Evolutionary conservation across 2,113 vertebrate genomes (phyloP), one percentile per base, ranked within the genome.

Genomic region (Leiothrix lutea): DNA sequence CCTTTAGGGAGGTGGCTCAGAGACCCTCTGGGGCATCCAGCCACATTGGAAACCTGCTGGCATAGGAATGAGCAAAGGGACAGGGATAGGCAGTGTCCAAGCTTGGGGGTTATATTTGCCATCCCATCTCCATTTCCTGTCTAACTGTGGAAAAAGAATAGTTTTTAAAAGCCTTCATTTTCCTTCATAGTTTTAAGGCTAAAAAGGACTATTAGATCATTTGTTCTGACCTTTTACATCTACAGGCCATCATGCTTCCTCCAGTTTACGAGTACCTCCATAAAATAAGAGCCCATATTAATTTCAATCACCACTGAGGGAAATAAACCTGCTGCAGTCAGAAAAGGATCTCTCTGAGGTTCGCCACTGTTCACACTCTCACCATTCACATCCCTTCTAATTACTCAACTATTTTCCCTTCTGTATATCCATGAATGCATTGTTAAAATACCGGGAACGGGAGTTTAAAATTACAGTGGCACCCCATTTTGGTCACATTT

Each of bases 231-330:
- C 93, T 95, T 93, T 90, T 90, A 86, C 64, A 75, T 88, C 80
- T 61, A 80, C 57, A 80, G 86, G 95, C 88, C 95, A 91, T 80
- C 92, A 57, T 70, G 79, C 64, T 95, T 93, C 69, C 86, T 95
- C 90, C 90, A 92, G 75, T 95, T 95, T 95, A 94, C 0, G 38
- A 95, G 80, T 42, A 69, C 82, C 72, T 93, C 86, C 66, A 84
- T 95, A 95, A 94, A 96, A 64, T 93, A 95, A 80, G 67, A 93
- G 92, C 72, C 75, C 33, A 24, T 90, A 95, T 95, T 95, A 80
- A 96, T 93, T 94, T 93, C 86, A 86, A 28, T 93, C 88, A 80
- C 72, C 82, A 50, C 88, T 74, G 80, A 95, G 86, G 86, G 92
- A 95, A 90, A 93, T 96, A 95, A 94, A 88, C 82, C 75, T 58